A percentile compares a stretch with the other conserved stretches of the same genome.
These are phyloP conservation scores for Opisthocomus hoazin DNA, from an alignment of 2,113 vertebrate species.

Conservation along the genomic window DNA sequence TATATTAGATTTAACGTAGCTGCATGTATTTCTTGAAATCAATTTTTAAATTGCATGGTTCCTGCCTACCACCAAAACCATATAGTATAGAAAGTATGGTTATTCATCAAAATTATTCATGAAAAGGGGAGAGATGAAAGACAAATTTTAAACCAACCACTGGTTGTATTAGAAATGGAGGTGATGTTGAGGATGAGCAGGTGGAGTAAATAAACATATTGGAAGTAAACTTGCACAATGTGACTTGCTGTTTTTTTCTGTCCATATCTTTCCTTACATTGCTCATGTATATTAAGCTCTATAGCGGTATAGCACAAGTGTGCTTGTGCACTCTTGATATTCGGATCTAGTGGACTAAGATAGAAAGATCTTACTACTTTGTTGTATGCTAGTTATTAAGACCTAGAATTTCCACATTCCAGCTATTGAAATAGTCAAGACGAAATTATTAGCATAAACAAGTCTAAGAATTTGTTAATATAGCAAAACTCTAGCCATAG, in stretches of 20 bases:
- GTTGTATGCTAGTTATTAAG: background rate
- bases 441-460: background rate
- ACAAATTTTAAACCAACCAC: background rate
- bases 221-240: background rate
- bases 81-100: background rate
- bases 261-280: background rate
- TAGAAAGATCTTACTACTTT: background rate
- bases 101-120: background rate
- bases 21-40: background rate
- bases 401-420: background rate
- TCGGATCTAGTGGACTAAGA: background rate
- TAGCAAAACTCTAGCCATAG: background rate
- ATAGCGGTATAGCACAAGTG: fast-evolving
- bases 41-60: background rate
- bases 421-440: background rate
- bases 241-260: background rate
- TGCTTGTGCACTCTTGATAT: background rate
- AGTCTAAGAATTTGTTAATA: background rate
- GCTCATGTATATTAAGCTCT: background rate
- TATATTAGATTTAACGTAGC: background rate
- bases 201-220: background rate
- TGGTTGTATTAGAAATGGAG: background rate
- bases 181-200: background rate
- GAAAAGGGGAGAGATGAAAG: background rate
- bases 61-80: background rate